Percentiles rank a stretch among this genome's conserved stretches.
Conservation (phyloP, 2,797 vertebrate genomes). For the Morelia viridis region DNA sequence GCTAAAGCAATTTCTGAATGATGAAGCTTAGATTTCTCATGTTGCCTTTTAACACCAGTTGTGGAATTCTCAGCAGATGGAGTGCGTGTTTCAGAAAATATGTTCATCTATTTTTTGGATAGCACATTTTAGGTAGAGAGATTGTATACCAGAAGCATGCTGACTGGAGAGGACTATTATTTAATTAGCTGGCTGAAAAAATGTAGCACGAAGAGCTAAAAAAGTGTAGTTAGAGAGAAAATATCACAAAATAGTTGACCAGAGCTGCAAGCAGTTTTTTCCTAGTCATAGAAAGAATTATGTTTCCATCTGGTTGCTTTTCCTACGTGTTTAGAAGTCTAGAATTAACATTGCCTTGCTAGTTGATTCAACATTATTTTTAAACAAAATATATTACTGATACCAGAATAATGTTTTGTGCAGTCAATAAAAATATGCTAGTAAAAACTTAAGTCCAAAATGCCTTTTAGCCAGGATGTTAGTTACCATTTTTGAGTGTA, state of each 20-base stretch:
- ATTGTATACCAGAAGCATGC: neutral
- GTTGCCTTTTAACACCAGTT: neutral
- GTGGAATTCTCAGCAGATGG: neutral
- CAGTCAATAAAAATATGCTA: neutral
- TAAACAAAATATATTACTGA: neutral
- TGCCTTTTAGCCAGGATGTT: neutral
- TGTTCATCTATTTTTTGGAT: neutral
- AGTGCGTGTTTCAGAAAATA: neutral
- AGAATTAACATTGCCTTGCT: neutral
- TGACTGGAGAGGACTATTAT: neutral
- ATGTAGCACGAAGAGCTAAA: neutral
- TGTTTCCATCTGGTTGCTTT: neutral
- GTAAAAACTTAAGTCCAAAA: neutral
- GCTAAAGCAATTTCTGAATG: constrained; percentile 8
- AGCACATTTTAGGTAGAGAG: neutral
- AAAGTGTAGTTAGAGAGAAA: neutral
- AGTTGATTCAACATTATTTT: neutral
- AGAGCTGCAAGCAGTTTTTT: neutral
- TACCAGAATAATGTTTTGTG: neutral
- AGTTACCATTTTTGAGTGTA: neutral
- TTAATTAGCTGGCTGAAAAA: constrained; percentile 21
- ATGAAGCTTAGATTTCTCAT: neutral
- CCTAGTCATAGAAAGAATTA: neutral
- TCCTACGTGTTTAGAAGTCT: neutral
- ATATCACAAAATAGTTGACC: constrained; percentile 3